Evolutionary conservation across 2,113 vertebrate species (phyloP).

Genomic region (Riparia riparia): DNA sequence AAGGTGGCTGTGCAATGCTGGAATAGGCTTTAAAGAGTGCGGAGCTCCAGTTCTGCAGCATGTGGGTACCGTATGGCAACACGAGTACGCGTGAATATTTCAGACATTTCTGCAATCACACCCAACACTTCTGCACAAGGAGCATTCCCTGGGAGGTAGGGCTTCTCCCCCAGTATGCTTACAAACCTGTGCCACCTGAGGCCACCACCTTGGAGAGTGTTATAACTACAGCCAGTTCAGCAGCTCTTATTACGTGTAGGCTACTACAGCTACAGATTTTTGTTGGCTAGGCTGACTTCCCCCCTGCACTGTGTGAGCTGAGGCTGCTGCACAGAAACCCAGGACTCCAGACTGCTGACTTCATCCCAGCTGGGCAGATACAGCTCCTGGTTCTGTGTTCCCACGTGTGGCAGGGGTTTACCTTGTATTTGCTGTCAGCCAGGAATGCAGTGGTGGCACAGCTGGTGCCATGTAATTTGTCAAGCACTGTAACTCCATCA

Average conservation of each 20-base stretch:
- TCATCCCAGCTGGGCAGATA: background rate
- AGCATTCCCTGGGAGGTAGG: background rate
- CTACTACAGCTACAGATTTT: background rate
- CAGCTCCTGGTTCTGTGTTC: background rate
- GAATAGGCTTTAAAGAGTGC: background rate
- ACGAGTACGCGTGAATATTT: fast-evolving
- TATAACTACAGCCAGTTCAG: background rate
- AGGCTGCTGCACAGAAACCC: background rate
- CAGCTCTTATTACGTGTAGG: background rate
- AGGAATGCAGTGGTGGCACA: background rate
- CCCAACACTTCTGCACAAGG: background rate
- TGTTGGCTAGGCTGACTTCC: background rate
- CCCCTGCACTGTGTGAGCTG: background rate
- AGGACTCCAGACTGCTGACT: background rate
- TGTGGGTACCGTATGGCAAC: fast-evolving
- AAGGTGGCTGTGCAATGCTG: background rate
- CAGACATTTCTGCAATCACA: background rate
- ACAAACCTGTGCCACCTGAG: background rate
- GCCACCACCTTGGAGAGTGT: fast-evolving
- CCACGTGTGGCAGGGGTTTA: background rate
- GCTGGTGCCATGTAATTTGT: background rate
- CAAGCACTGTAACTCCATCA: background rate
- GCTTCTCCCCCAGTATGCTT: background rate
- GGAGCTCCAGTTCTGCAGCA: background rate
- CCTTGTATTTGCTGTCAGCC: background rate